phyloP scores from a whole-genome alignment of 2,888 invertebrate genomes.

The Caenorhabditis sp. region DNA sequence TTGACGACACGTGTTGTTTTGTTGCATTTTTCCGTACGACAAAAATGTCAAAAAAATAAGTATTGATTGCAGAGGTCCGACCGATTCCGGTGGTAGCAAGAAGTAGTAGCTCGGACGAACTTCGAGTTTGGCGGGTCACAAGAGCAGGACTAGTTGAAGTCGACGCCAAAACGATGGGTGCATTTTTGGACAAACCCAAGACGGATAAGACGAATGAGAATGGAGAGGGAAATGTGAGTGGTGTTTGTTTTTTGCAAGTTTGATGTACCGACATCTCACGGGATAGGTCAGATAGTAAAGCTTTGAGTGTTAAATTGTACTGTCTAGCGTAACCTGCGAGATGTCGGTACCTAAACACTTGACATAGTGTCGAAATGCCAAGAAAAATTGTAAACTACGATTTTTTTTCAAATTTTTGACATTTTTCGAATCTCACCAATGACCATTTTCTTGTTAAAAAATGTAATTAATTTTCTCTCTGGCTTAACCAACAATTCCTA shows the following conservation, averaged over 20 bases:
- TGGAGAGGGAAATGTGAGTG: constrained; percentile 80
- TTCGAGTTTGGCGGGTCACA: constrained; percentile 59
- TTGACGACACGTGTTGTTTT: not conserved
- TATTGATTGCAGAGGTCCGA: constrained; percentile 24
- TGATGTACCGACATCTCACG: too few relatives aligned
- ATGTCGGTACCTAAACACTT: too few relatives aligned
- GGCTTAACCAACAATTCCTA: not conserved
- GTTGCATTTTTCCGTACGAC: not conserved
- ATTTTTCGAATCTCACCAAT: not conserved
- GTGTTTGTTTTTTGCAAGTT: too few relatives aligned
- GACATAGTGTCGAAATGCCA: too few relatives aligned
- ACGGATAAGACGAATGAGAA: constrained; percentile 94
- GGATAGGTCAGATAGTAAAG: too few relatives aligned
- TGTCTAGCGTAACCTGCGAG: too few relatives aligned
- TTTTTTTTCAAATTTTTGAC: too few relatives aligned
- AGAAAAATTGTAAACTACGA: too few relatives aligned
- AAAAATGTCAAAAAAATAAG: not conserved
- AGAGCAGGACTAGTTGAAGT: constrained; percentile 56
- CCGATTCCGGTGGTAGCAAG: constrained; percentile 44
- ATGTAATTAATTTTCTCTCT: too few relatives aligned
- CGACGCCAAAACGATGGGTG: constrained; percentile 80
- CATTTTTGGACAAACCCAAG: constrained; percentile 97
- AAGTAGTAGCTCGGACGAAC: constrained; percentile 40
- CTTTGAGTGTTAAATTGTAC: too few relatives aligned
- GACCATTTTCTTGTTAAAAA: not conserved